Evolutionary conservation across 2,797 vertebrate species (phyloP).

Genomic region (Tarsius wallacei): DNA sequence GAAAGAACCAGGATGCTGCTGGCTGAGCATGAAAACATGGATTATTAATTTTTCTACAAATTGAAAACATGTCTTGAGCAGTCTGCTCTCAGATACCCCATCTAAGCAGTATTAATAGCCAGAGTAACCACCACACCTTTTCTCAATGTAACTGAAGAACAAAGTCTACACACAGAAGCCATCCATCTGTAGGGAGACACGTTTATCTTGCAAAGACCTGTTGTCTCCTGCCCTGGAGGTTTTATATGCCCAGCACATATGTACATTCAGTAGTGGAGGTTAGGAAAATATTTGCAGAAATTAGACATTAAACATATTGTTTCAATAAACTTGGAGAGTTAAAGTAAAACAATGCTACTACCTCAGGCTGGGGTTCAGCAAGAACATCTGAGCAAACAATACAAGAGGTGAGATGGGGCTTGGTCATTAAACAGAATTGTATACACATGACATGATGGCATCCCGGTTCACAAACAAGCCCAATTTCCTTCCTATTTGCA

Average conservation of each 20-base stretch:
- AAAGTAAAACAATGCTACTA: not conserved
- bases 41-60: not conserved
- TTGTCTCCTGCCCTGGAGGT: not conserved
- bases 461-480: not conserved
- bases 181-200: not conserved
- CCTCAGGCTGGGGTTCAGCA: not conserved
- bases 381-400: not conserved
- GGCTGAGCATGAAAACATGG: not conserved
- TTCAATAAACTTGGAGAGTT: not conserved
- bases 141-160: not conserved
- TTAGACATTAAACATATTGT: not conserved
- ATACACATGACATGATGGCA: fast-evolving
- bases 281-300: not conserved
- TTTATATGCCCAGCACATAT: not conserved
- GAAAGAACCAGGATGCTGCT: not conserved
- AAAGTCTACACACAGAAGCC: not conserved
- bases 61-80: not conserved
- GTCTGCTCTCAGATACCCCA: not conserved
- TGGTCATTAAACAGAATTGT: not conserved
- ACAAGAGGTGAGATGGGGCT: not conserved
- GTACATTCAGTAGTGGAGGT: fast-evolving
- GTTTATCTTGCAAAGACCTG: not conserved
- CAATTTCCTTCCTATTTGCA: not conserved
- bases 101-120: not conserved
- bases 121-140: not conserved